Evolutionary conservation across 2,113 vertebrate species (phyloP).

Genomic region (Ophthalmolycus amberensis): DNA sequence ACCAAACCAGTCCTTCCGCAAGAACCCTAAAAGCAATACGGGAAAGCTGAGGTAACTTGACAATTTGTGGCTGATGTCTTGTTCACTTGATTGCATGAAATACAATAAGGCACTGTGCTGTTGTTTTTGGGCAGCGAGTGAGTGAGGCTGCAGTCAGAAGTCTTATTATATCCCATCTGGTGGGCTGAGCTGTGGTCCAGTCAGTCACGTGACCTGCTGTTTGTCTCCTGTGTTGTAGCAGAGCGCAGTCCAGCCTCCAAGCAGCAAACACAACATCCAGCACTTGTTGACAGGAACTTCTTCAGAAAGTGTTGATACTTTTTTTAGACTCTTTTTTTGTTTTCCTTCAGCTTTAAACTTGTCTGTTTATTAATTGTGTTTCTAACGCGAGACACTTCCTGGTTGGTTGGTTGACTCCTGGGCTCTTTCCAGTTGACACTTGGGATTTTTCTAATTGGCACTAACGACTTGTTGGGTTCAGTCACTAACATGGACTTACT

Average conservation of each 20-base stretch:
- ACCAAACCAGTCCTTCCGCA: slow-evolving; percentile 97
- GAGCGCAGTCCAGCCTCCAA: slow-evolving; percentile 83
- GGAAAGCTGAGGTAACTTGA: slow-evolving; percentile 93
- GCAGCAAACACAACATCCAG: slow-evolving; percentile 86
- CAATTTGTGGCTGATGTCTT: neutral
- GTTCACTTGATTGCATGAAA: slow-evolving; percentile 10
- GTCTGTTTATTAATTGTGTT: slow-evolving; percentile 74
- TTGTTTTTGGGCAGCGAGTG: slow-evolving; percentile 52
- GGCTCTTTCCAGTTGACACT: slow-evolving; percentile 63
- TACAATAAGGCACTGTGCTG: slow-evolving; percentile 18
- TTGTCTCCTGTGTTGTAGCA: slow-evolving; percentile 86
- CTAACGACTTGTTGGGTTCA: slow-evolving; percentile 68
- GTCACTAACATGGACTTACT: slow-evolving; percentile 61
- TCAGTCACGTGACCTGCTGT: slow-evolving; percentile 78
- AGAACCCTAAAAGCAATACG: slow-evolving; percentile 93
- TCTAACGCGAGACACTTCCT: slow-evolving; percentile 72
- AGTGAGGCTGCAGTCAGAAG: slow-evolving; percentile 53
- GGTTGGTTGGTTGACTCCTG: slow-evolving; percentile 59
- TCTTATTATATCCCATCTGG: slow-evolving; percentile 49
- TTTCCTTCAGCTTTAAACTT: slow-evolving; percentile 47
- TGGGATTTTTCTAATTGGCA: slow-evolving; percentile 69
- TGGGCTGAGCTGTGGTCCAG: slow-evolving; percentile 62
- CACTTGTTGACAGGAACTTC: slow-evolving; percentile 84
- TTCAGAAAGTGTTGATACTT: slow-evolving; percentile 66
- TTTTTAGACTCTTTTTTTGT: slow-evolving; percentile 22